Evolutionary conservation across 2,888 invertebrate genomes (phyloP).

Genomic region (Shargacucullia verbasci): DNA sequence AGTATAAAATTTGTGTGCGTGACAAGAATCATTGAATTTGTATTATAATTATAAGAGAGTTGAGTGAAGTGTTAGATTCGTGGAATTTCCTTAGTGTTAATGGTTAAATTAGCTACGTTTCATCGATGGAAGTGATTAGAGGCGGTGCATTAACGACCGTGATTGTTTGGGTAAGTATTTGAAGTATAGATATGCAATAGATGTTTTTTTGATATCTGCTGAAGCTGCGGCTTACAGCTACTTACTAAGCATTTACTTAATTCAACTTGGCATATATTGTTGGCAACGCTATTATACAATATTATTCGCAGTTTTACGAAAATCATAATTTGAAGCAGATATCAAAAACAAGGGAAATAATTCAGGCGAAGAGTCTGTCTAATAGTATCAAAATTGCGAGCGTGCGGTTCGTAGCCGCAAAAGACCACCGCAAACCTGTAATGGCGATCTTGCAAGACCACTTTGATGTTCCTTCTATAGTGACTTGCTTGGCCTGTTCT

Average conservation of each 20-base stretch:
- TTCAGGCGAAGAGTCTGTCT: slow-evolving; percentile 86
- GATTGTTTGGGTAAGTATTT: slow-evolving; percentile 79
- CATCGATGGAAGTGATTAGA: slow-evolving; percentile 80
- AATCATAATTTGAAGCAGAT: slow-evolving; percentile 73
- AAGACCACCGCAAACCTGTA: slow-evolving; percentile 95
- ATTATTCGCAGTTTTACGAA: slow-evolving; percentile 33
- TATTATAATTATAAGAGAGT: slow-evolving; percentile 55
- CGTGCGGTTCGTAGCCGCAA: slow-evolving; percentile 87
- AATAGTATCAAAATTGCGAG: slow-evolving; percentile 88
- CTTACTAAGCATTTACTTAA: slow-evolving; percentile 37
- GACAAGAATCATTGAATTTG: slow-evolving; percentile 59
- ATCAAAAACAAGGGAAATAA: slow-evolving; percentile 78
- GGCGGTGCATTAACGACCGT: slow-evolving; percentile 87
- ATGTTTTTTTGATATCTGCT: slow-evolving; percentile 80
- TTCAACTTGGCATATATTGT: slow-evolving; percentile 38
- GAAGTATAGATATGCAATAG: slow-evolving; percentile 80
- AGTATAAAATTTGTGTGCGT: slow-evolving; percentile 71
- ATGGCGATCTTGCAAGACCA: slow-evolving; percentile 99
- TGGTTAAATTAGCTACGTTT: slow-evolving; percentile 78
- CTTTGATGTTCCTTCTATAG: slow-evolving; percentile 99
- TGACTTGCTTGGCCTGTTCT: slow-evolving; percentile 99
- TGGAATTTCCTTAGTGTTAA: slow-evolving; percentile 85
- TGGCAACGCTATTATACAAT: slow-evolving; percentile 40
- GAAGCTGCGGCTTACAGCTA: slow-evolving; percentile 43
- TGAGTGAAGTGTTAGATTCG: slow-evolving; percentile 80